Evolutionary conservation across 2,888 invertebrate genomes (phyloP).

Genomic region (Drosophila affinis): DNA sequence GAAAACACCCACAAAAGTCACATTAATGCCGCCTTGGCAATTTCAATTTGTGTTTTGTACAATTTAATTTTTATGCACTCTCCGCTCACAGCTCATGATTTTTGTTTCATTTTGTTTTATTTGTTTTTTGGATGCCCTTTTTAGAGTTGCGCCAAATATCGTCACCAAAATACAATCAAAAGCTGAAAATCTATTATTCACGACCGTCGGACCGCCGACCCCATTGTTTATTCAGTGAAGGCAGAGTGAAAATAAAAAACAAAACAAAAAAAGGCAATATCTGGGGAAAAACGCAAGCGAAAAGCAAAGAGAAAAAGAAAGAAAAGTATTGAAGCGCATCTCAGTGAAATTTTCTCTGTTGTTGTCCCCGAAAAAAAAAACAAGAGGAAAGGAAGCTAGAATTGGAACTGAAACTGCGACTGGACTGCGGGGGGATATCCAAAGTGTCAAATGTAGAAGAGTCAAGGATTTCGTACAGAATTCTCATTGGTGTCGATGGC

Average conservation of each 20-base stretch:
- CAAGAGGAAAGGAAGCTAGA: constrained; percentile 10
- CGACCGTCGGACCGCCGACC: constrained; percentile 34
- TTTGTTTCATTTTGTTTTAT: neutral
- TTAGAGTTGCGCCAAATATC: constrained; percentile 39
- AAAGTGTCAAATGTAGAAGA: constrained; percentile 66
- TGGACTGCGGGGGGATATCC: constrained; percentile 47
- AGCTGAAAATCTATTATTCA: constrained; percentile 74
- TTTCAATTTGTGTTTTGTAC: constrained; percentile 64
- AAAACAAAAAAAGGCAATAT: constrained; percentile 36
- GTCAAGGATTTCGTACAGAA: constrained; percentile 61
- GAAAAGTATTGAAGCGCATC: constrained; percentile 44
- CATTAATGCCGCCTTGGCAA: constrained; percentile 52
- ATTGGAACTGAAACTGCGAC: neutral
- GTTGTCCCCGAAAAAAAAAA: constrained; percentile 17
- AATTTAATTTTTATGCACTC: constrained; percentile 57
- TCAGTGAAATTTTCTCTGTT: constrained; percentile 31
- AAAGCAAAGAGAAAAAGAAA: constrained; percentile 9
- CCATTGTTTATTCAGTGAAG: constrained; percentile 60
- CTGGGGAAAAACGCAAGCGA: constrained; percentile 14
- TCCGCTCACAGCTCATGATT: constrained; percentile 32
- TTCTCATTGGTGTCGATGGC: constrained; percentile 9
- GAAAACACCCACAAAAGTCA: constrained; percentile 52
- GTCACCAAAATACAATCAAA: constrained; percentile 70
- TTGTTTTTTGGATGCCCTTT: neutral
- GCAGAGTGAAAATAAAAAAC: constrained; percentile 36